Evolutionary conservation across 2,113 vertebrate species (phyloP).

Genomic region (Nesoenas mayeri): DNA sequence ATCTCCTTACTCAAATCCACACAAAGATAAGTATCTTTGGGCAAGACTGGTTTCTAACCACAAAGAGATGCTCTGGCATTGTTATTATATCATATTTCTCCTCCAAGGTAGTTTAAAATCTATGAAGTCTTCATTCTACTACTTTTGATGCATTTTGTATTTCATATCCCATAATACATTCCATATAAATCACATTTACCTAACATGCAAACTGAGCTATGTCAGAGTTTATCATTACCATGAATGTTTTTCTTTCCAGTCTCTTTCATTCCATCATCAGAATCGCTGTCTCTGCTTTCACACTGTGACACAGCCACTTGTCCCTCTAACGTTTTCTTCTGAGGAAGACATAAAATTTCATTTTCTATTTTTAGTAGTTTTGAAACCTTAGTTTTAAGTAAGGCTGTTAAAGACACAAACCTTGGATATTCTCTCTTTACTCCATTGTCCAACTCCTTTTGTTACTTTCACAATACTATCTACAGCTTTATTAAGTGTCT

Average conservation of each 20-base stretch:
- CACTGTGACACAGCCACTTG: constrained; percentile 68
- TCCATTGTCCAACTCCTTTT: constrained; percentile 91
- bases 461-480: constrained; percentile 84
- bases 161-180: not conserved
- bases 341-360: not conserved
- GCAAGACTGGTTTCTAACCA: not conserved
- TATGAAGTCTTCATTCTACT: not conserved
- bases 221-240: constrained; percentile 70
- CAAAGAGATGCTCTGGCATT: not conserved
- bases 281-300: constrained; percentile 80
- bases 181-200: not conserved
- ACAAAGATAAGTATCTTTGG: not conserved
- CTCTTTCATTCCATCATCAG: constrained; percentile 77
- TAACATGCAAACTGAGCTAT: not conserved
- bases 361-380: not conserved
- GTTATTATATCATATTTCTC: not conserved
- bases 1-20: not conserved
- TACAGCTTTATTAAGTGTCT: constrained; percentile 83
- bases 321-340: constrained; percentile 83
- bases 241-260: constrained; percentile 66
- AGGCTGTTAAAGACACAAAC: constrained; percentile 65
- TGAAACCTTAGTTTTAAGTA: not conserved
- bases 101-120: not conserved
- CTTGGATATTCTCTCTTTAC: constrained; percentile 83
- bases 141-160: not conserved